phyloP scores from a whole-genome alignment of 2,797 vertebrate genomes.

The Neosilurus hyrtlii region DNA sequence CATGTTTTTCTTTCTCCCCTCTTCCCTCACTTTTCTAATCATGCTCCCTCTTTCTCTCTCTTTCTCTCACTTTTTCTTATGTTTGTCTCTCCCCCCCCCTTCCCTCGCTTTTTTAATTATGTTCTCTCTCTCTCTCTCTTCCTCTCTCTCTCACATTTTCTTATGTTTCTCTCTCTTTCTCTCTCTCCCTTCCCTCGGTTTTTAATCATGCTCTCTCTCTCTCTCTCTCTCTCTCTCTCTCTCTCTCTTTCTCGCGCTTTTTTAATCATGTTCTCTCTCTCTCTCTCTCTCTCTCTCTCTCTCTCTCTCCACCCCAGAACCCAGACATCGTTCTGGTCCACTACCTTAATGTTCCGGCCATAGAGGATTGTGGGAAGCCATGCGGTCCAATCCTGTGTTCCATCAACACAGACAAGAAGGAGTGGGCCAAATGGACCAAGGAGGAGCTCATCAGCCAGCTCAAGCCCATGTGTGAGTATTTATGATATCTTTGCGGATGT shows the following conservation, averaged over 20 bases:
- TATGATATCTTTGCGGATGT: background rate
- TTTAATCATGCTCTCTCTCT: background rate
- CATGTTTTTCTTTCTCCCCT: constrained; percentile 22
- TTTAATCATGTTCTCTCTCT: too few relatives aligned
- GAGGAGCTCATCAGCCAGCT: constrained; percentile 97
- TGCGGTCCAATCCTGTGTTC: constrained; percentile 95
- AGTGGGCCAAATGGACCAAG: constrained; percentile 98
- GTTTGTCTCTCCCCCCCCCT: too few relatives aligned
- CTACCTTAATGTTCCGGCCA: constrained; percentile 96
- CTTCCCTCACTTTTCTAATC: background rate
- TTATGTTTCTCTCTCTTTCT: background rate
- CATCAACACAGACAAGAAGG: constrained; percentile 97
- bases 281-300: background rate
- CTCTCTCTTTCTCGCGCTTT: too few relatives aligned
- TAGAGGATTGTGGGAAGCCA: constrained; percentile 95
- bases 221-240: background rate
- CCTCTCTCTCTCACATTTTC: background rate
- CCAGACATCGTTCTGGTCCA: constrained; percentile 98
- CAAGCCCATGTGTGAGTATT: constrained; percentile 95
- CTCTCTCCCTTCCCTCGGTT: background rate
- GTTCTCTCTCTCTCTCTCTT: too few relatives aligned
- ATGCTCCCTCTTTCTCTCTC: too few relatives aligned
- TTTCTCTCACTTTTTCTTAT: too few relatives aligned
- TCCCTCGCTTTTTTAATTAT: too few relatives aligned
- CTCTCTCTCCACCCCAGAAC: constrained; percentile 72